Conservation (phyloP, 2,888 invertebrate species). For the Steinernema carpocapsae region DNA sequence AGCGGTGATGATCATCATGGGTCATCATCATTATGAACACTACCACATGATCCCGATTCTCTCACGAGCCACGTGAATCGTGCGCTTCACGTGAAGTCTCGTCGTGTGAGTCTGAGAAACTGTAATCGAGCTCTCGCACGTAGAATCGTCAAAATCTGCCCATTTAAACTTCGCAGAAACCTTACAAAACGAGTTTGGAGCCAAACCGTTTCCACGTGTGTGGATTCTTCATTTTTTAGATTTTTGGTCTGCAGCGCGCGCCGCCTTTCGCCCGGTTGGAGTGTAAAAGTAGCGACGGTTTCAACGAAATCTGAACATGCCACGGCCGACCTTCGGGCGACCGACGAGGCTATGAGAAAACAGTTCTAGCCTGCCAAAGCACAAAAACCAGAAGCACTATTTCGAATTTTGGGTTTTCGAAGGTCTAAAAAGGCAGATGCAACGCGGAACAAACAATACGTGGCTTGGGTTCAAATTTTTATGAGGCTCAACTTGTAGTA, state of each 20-base stretch:
- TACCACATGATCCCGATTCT: too few relatives aligned
- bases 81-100: not conserved
- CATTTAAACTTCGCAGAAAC: not conserved
- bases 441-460: not conserved
- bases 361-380: not conserved
- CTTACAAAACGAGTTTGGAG: not conserved
- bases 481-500: not conserved
- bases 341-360: not conserved
- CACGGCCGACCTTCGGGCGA: not conserved
- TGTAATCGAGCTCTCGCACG: not conserved
- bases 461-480: not conserved
- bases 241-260: not conserved
- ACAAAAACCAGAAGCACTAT: not conserved
- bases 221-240: not conserved
- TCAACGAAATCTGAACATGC: not conserved
- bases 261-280: not conserved
- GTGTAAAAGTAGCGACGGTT: not conserved
- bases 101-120: not conserved
- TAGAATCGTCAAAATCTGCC: not conserved
- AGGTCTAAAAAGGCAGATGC: not conserved
- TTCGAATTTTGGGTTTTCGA: not conserved
- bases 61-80: conserved; percentile 11
- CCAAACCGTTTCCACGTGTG: not conserved
- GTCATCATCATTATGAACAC: too few relatives aligned
- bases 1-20: not conserved